A percentile compares a stretch with the other conserved stretches of the same genome.
Conservation (phyloP, 2,113 vertebrate genomes). For the Grammomys surdaster region DNA sequence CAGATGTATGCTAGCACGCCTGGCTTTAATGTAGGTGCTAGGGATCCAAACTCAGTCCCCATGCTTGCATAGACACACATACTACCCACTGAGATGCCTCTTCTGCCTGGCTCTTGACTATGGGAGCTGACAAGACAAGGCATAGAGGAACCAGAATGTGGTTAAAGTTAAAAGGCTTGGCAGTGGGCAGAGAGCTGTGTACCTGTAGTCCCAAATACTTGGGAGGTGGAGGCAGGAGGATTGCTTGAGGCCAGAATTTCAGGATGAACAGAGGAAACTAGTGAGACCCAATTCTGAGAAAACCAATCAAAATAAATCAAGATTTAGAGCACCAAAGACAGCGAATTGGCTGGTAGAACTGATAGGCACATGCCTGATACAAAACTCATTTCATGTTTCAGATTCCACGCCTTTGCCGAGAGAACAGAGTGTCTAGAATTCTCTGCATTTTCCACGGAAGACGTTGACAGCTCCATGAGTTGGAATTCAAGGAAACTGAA, state of each 20-base stretch:
- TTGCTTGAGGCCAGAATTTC: not conserved
- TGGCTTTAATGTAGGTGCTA: not conserved
- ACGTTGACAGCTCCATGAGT: constrained; percentile 61
- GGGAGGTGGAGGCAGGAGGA: not conserved
- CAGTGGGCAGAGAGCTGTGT: not conserved
- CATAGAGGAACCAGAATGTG: not conserved
- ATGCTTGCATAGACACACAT: not conserved
- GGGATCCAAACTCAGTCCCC: not conserved
- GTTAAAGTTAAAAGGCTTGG: not conserved
- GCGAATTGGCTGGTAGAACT: not conserved
- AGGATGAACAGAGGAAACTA: not conserved
- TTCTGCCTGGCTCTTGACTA: not conserved
- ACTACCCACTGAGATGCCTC: not conserved
- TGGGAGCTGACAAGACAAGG: not conserved
- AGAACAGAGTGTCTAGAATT: constrained; percentile 76
- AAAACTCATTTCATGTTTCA: constrained; percentile 71
- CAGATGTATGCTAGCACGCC: not conserved
- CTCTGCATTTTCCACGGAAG: constrained; percentile 53
- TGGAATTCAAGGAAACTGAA: constrained; percentile 81
- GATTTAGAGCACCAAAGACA: not conserved
- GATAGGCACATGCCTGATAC: not conserved
- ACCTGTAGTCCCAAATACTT: too few species aligned
- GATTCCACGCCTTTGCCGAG: constrained; percentile 90
- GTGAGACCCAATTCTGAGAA: not conserved
- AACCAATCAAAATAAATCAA: not conserved